Percentiles rank a stretch among this genome's conserved stretches.
Evolutionary conservation across 2,888 invertebrate species (phyloP).

Genomic region (Aphidius colemani): DNA sequence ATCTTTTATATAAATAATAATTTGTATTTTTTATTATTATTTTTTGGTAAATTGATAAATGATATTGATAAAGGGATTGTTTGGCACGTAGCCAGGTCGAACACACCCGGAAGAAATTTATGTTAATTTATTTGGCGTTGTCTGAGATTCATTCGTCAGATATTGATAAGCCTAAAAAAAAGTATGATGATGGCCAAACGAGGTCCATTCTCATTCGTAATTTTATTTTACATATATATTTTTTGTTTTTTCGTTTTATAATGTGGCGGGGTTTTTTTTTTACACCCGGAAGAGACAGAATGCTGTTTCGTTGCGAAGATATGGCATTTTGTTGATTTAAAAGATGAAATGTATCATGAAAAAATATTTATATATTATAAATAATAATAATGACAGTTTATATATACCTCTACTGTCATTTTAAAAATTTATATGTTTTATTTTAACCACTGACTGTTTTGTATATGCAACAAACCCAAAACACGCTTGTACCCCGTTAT

Average conservation of each 20-base stretch:
- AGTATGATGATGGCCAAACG: neutral
- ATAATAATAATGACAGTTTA: neutral
- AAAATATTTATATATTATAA: no score
- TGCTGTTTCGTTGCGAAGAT: no score
- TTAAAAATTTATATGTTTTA: conserved; percentile 24
- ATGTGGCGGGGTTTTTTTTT: conserved; percentile 4
- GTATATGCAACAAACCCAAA: conserved; percentile 13
- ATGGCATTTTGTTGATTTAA: no score
- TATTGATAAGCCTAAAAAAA: conserved; percentile 23
- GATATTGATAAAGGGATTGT: conserved; percentile 21
- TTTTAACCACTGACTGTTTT: conserved; percentile 16
- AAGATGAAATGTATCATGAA: no score
- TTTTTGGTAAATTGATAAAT: conserved; percentile 19
- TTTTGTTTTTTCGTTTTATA: conserved; percentile 4
- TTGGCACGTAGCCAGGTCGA: conserved; percentile 13
- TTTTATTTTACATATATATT: conserved; percentile 11
- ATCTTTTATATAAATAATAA: no score
- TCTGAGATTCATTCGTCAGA: conserved; percentile 23
- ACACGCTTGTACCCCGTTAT: conserved; percentile 8
- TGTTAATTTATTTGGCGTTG: conserved; percentile 28
- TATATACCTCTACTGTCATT: conserved; percentile 18
- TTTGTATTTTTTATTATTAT: no score
- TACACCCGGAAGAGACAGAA: conserved; percentile 22
- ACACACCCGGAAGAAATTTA: conserved; percentile 30
- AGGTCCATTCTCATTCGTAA: neutral